Evolutionary conservation across 1,140 invertebrate genomes (phyloP), one percentile per base, ranked within the genome.

Genomic region (Sinella curviseta): DNA sequence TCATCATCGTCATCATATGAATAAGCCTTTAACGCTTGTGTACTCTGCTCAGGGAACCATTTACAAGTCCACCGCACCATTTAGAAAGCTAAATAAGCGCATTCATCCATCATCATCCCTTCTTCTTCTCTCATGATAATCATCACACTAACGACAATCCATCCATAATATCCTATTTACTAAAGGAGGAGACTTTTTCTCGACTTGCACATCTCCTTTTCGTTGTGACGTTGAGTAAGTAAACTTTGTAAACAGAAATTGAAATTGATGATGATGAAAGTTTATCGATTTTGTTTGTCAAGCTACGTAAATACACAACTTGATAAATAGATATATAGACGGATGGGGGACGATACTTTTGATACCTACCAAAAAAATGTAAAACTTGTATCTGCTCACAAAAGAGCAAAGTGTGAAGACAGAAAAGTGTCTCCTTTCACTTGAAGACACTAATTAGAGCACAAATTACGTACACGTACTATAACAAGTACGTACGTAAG

Each of bases 401-500:
- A n/a, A n/a, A n/a, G n/a, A n/a, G n/a, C n/a, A n/a, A n/a, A n/a
- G n/a, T n/a, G n/a, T n/a, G n/a, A n/a, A n/a, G n/a, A n/a, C n/a
- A n/a, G n/a, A 70, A 70, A 70, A 70, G 65, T 33, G 65, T 70
- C 31, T 70, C 65, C 65, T 70, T 70, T 70, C 65, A 70, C 65
- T 70, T 70, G 65, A 20, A 48, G 39, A 70, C 2, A 70, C 65
- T 70, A 70, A 70, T 70, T 70, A 70, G 65, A 70, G 65, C 65
- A 70, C 65, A 70, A 70, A 70, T 70, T 60, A 60, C 12, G 55
- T 26, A 60, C 55, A 14, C 4, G n/a, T n/a, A n/a, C n/a, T n/a
- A n/a, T n/a, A n/a, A n/a, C n/a, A n/a, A n/a, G n/a, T n/a, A n/a
- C n/a, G n/a, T n/a, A n/a, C n/a, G n/a, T n/a, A n/a, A n/a, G n/a